Percentiles rank a stretch among this genome's conserved stretches.
These are phyloP conservation scores for Drosophila anomelani DNA, from an alignment of 2,888 invertebrate species.

Conservation along the genomic window DNA sequence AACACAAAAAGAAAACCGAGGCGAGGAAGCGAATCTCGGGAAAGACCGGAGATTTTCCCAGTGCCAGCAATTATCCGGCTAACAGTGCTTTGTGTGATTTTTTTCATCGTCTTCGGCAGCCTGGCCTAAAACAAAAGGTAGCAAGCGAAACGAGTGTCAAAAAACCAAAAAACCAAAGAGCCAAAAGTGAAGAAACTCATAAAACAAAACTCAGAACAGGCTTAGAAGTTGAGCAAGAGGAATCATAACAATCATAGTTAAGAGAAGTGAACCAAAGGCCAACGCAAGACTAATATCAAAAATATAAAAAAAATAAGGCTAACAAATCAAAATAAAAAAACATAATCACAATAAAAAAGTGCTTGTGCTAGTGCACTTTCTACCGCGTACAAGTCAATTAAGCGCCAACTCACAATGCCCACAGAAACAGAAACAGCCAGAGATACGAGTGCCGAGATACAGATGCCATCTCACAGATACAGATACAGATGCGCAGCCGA, in stretches of 20 bases:
- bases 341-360: constrained; percentile 8
- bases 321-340: neutral
- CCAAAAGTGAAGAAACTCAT: constrained; percentile 77
- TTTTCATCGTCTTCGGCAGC: constrained; percentile 15
- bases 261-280: constrained; percentile 46
- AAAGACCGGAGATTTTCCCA: constrained; percentile 16
- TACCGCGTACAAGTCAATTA: constrained; percentile 79
- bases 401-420: constrained; percentile 50
- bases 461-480: constrained; percentile 31
- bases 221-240: constrained; percentile 37
- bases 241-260: constrained; percentile 62
- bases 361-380: constrained; percentile 66
- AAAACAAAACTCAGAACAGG: constrained; percentile 46
- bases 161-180: constrained; percentile 53
- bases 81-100: constrained; percentile 50
- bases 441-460: constrained; percentile 32
- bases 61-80: constrained; percentile 39
- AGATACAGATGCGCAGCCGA: constrained; percentile 39
- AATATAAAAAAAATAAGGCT: no score
- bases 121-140: constrained; percentile 53
- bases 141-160: constrained; percentile 53
- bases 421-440: constrained; percentile 24
- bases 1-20: constrained; percentile 5
- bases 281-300: constrained; percentile 21
- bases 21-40: constrained; percentile 13